Conservation (phyloP, 2,797 vertebrate species). For the Cyclopterus lumpus region DNA sequence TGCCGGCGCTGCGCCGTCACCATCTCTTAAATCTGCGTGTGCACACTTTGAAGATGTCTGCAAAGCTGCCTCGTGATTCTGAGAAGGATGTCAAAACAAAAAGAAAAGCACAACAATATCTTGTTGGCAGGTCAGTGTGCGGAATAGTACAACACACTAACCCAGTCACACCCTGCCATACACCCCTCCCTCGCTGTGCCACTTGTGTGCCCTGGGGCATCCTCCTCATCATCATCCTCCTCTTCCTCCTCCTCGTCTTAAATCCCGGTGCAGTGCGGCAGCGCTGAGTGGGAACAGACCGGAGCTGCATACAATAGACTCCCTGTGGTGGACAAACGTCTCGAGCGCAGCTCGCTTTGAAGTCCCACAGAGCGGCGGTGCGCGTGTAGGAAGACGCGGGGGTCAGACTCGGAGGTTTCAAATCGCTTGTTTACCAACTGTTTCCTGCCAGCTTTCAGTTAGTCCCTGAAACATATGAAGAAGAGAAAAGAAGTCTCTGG, state of each 20-base stretch:
- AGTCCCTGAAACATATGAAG: slow-evolving; percentile 1
- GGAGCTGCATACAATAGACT: slow-evolving; percentile 50
- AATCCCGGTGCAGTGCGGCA: slow-evolving; percentile 37
- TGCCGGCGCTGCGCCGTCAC: background rate
- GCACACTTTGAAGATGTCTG: background rate
- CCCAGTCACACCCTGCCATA: slow-evolving; percentile 18
- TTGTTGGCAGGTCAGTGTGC: background rate
- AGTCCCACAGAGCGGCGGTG: slow-evolving; percentile 41
- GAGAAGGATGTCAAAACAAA: background rate
- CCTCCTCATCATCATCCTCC: too few relatives aligned
- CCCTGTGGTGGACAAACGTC: slow-evolving; percentile 39
- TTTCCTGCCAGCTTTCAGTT: slow-evolving; percentile 27
- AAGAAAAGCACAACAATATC: background rate
- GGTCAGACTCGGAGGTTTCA: slow-evolving; percentile 43
- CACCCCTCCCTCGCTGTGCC: slow-evolving; percentile 25
- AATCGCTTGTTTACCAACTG: slow-evolving; percentile 42
- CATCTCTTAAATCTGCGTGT: slow-evolving; percentile 7
- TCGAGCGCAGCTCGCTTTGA: slow-evolving; percentile 31
- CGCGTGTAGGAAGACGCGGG: slow-evolving; percentile 49
- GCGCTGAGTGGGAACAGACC: slow-evolving; percentile 66
- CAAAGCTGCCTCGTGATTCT: background rate
- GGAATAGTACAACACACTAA: slow-evolving; percentile 11
- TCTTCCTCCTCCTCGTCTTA: slow-evolving; percentile 33
- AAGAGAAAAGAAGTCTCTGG: background rate
- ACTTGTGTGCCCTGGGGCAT: slow-evolving; percentile 32